Percentiles rank a stretch among this genome's conserved stretches.
These are phyloP conservation scores for Atlantisia rogersi DNA, from an alignment of 2,113 vertebrate genomes.

Conservation along the genomic window DNA sequence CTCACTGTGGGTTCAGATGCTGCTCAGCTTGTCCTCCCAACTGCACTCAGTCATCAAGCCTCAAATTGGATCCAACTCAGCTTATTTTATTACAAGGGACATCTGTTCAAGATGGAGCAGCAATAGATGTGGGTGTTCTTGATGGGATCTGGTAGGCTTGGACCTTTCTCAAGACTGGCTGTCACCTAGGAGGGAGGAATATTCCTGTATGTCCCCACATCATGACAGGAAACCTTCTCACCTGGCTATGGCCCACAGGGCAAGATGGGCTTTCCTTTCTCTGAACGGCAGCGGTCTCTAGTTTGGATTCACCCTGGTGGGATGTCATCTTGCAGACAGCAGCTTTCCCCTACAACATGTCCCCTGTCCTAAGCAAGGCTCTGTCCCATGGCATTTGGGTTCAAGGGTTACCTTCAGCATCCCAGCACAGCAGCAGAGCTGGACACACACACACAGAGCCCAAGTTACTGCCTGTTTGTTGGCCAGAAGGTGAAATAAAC, in stretches of 20 bases:
- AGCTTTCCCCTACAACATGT: background rate
- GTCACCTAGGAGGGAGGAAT: background rate
- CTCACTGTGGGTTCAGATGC: background rate
- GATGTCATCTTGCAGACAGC: background rate
- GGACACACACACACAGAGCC: background rate
- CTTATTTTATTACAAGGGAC: background rate
- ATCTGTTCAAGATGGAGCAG: background rate
- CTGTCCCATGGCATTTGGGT: background rate
- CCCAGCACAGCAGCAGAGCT: background rate
- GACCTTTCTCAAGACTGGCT: background rate
- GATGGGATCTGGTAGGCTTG: background rate
- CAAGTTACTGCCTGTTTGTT: fast-evolving
- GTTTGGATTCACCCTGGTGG: background rate
- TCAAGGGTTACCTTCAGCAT: background rate
- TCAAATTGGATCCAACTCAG: background rate
- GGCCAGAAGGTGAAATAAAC: background rate
- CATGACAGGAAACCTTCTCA: background rate
- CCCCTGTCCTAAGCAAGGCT: background rate
- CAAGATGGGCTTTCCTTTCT: background rate
- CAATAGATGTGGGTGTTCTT: background rate
- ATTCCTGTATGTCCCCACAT: background rate
- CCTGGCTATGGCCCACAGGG: background rate
- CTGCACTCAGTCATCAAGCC: background rate
- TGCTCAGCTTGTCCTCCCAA: background rate
- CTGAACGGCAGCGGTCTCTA: background rate